phyloP scores from a whole-genome alignment of 2,888 invertebrate species.

The Frankliniella intonsa region DNA sequence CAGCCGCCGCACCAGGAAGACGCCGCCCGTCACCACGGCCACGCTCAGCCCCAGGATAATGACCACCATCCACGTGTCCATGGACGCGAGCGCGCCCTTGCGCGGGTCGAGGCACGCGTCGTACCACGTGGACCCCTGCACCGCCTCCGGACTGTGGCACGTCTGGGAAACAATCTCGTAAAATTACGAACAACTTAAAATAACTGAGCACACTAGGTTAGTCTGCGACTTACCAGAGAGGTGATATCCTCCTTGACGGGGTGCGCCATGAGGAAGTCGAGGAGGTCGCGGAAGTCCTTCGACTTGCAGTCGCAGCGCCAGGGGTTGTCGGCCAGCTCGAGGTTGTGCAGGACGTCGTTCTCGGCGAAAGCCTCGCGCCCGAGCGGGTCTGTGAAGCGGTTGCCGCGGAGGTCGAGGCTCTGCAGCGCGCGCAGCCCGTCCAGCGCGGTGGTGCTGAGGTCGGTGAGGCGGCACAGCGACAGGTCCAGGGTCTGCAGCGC shows the following conservation, averaged over 20 bases:
- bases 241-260: slow-evolving; percentile 54
- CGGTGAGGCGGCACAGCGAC: background rate
- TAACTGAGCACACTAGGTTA: background rate
- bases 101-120: slow-evolving; percentile 56
- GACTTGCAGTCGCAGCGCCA: slow-evolving; percentile 72
- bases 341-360: slow-evolving; percentile 54
- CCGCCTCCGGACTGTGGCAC: slow-evolving; percentile 61
- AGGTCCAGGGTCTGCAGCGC: background rate
- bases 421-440: slow-evolving; percentile 3
- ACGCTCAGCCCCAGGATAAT: slow-evolving; percentile 44
- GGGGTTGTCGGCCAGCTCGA: slow-evolving; percentile 67
- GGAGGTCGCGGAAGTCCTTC: slow-evolving; percentile 56
- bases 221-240: background rate
- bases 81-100: slow-evolving; percentile 36
- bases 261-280: slow-evolving; percentile 55
- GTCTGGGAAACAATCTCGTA: slow-evolving; percentile 46
- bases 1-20: slow-evolving; percentile 38
- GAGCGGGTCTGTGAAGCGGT: background rate
- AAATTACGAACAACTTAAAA: too few relatives aligned
- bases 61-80: slow-evolving; percentile 42
- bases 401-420: background rate
- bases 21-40: slow-evolving; percentile 52
- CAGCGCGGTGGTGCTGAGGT: background rate
- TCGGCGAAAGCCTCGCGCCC: slow-evolving; percentile 49
- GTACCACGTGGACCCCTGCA: slow-evolving; percentile 64